Percentiles rank a stretch among this genome's conserved stretches.
Evolutionary conservation across 2,888 invertebrate genomes (phyloP).

Genomic region (Linyphia triangularis): DNA sequence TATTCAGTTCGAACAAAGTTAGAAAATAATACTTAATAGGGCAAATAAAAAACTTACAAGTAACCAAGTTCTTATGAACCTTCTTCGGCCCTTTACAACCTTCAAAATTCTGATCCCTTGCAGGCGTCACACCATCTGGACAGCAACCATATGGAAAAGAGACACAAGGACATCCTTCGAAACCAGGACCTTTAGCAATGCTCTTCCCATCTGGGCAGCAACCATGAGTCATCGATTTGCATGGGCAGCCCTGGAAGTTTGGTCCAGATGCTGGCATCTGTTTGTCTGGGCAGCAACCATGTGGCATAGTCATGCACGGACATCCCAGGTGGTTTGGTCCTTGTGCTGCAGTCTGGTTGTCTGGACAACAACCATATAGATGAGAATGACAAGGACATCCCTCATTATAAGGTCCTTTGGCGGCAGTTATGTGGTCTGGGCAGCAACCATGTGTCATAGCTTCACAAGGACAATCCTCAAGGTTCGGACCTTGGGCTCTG

Average conservation of each 20-base stretch:
- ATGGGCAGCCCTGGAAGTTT: conserved; percentile 84
- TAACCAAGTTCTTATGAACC: conserved; percentile 84
- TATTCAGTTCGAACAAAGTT: too few species aligned
- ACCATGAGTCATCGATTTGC: conserved; percentile 80
- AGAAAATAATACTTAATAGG: too few species aligned
- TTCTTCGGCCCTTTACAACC: conserved; percentile 77
- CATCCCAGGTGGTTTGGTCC: conserved; percentile 86
- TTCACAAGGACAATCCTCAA: conserved; percentile 77
- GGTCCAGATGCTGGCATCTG: conserved; percentile 81
- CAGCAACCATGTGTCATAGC: conserved; percentile 82
- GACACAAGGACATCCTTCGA: conserved; percentile 82
- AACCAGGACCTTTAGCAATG: conserved; percentile 76
- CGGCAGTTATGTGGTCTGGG: conserved; percentile 80
- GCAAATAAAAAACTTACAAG: conserved; percentile 53
- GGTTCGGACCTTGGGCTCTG: conserved; percentile 82
- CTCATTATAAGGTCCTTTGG: conserved; percentile 80
- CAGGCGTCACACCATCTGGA: conserved; percentile 89
- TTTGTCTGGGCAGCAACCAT: conserved; percentile 93
- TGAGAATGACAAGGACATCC: conserved; percentile 84
- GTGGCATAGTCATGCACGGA: conserved; percentile 80
- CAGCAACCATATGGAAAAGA: conserved; percentile 91
- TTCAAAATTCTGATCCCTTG: conserved; percentile 85
- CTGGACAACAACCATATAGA: conserved; percentile 91
- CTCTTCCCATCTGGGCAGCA: conserved; percentile 80
- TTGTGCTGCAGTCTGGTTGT: conserved; percentile 87